phyloP scores from a whole-genome alignment of 2,888 invertebrate genomes.

The Drosophila lutescens region DNA sequence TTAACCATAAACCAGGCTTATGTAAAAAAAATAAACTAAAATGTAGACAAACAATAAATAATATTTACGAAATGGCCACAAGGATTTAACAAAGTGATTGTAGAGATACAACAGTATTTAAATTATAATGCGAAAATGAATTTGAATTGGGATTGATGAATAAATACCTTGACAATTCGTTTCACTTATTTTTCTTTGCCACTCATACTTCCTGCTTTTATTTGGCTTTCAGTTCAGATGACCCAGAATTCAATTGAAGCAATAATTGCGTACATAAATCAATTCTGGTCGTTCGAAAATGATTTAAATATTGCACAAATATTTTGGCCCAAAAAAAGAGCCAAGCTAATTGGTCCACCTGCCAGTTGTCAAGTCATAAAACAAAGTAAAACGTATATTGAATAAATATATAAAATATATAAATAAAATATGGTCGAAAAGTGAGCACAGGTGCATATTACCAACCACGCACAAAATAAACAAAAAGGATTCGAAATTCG shows the following conservation, averaged over 20 bases:
- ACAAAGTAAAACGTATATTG: slow-evolving; percentile 21
- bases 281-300: slow-evolving; percentile 49
- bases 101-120: slow-evolving; percentile 19
- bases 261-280: slow-evolving; percentile 61
- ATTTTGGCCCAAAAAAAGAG: slow-evolving; percentile 36
- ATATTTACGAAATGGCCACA: slow-evolving; percentile 38
- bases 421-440: slow-evolving; percentile 41
- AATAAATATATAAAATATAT: slow-evolving; percentile 29
- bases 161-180: slow-evolving; percentile 16
- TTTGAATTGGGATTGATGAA: slow-evolving; percentile 14
- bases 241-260: slow-evolving; percentile 50
- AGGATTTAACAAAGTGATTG: slow-evolving; percentile 35
- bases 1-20: slow-evolving; percentile 28
- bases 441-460: slow-evolving; percentile 50
- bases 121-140: slow-evolving; percentile 30
- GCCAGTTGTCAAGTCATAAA: slow-evolving; percentile 60
- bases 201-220: slow-evolving; percentile 4
- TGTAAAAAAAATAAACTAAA: slow-evolving; percentile 18
- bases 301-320: slow-evolving; percentile 39
- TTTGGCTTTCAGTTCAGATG: neutral
- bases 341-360: slow-evolving; percentile 60
- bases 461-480: slow-evolving; percentile 21
- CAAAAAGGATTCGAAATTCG: slow-evolving; percentile 25
- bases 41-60: slow-evolving; percentile 29
- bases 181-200: neutral